Percentiles rank a stretch among this genome's conserved stretches.
Conservation (phyloP, 2,113 vertebrate species). For the Phoenicopterus ruber region DNA sequence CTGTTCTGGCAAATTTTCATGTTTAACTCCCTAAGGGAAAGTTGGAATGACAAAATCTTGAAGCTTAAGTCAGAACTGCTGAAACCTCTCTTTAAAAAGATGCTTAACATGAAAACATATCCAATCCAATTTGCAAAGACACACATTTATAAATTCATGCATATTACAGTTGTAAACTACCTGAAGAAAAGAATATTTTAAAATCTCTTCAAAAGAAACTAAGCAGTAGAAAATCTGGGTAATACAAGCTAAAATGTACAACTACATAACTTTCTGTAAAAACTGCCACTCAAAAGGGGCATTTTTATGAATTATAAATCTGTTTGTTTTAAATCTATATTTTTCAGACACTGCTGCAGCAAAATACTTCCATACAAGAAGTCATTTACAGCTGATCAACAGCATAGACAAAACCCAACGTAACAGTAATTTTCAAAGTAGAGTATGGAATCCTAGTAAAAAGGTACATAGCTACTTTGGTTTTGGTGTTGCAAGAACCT, state of each 20-base stretch:
- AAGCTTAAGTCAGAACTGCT: background rate
- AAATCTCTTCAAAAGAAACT: background rate
- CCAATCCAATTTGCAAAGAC: background rate
- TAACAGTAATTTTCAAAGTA: background rate
- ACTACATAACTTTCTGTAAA: background rate
- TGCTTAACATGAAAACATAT: background rate
- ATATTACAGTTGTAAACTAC: background rate
- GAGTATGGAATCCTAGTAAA: background rate
- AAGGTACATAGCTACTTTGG: background rate
- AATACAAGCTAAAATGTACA: background rate
- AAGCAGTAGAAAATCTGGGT: background rate
- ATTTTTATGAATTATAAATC: background rate
- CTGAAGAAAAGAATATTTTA: background rate
- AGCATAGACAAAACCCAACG: background rate
- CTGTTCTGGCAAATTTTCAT: background rate
- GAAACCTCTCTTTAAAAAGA: background rate
- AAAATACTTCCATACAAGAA: background rate
- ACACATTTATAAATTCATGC: background rate
- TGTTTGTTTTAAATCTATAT: background rate
- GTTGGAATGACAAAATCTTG: background rate
- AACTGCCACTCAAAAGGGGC: background rate
- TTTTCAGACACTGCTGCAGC: background rate
- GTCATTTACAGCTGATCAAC: background rate
- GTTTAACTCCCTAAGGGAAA: background rate
- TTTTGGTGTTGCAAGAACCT: background rate